These are phyloP conservation scores for Chorisops tibialis DNA, from an alignment of 2,888 invertebrate species.

Conservation along the genomic window DNA sequence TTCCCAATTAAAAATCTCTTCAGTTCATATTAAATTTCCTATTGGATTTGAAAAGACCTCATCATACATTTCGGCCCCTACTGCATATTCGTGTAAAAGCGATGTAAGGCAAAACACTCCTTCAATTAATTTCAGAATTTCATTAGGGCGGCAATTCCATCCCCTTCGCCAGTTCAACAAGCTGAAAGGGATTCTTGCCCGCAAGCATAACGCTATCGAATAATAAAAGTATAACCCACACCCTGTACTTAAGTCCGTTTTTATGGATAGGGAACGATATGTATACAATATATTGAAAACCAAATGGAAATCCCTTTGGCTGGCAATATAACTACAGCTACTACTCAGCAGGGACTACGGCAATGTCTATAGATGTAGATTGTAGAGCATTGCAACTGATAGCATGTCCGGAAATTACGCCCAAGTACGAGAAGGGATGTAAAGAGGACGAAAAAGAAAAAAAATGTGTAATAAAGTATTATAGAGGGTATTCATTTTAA, in stretches of 20 bases:
- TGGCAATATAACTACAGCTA: constrained; percentile 15
- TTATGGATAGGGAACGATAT: constrained; percentile 1
- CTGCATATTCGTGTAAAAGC: no score
- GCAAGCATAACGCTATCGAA: background rate
- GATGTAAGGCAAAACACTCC: background rate
- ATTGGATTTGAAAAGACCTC: no score
- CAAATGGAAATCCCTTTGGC: constrained; percentile 20
- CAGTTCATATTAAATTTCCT: no score
- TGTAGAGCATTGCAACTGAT: constrained; percentile 21
- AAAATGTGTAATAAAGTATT: no score
- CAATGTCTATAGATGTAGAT: no score
- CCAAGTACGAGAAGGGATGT: constrained; percentile 8
- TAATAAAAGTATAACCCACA: constrained; percentile 18
- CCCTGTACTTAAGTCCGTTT: background rate
- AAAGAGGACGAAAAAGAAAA: no score
- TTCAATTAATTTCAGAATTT: constrained; percentile 24
- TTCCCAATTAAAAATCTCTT: no score
- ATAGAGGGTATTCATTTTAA: no score
- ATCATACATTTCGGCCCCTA: no score
- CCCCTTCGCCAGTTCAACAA: background rate
- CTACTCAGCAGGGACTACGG: constrained; percentile 5
- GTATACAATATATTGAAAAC: no score
- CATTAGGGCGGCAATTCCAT: background rate
- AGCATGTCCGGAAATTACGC: constrained; percentile 25
- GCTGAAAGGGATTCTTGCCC: background rate